These are phyloP conservation scores for Stenchaetothrips biformis DNA, from an alignment of 2,888 invertebrate species.

Conservation along the genomic window DNA sequence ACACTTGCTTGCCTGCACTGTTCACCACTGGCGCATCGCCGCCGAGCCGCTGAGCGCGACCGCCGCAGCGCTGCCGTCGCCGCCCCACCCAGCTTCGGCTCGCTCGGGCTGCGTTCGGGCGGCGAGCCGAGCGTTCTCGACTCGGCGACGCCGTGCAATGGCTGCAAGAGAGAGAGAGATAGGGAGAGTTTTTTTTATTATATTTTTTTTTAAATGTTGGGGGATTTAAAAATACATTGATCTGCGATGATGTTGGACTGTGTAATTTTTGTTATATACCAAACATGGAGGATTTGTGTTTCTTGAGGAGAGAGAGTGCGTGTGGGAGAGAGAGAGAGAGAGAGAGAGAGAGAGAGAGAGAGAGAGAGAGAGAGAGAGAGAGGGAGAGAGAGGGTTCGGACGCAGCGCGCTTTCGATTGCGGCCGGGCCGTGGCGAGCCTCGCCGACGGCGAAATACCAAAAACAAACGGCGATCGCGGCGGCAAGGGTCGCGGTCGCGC, in stretches of 20 bases:
- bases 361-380: neutral
- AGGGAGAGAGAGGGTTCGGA: neutral
- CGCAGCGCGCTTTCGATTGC: neutral
- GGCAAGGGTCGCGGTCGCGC: too few relatives aligned
- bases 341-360: neutral
- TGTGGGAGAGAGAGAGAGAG: neutral
- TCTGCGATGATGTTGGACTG: too few relatives aligned
- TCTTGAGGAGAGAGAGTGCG: neutral
- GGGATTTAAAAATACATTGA: too few relatives aligned
- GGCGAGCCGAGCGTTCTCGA: neutral
- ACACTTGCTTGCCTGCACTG: neutral
- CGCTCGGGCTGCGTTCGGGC: too few relatives aligned
- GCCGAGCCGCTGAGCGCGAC: neutral
- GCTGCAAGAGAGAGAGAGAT: too few relatives aligned
- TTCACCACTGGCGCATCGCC: neutral
- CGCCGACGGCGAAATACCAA: neutral
- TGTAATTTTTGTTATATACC: too few relatives aligned
- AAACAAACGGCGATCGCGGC: too few relatives aligned
- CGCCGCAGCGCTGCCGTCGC: neutral
- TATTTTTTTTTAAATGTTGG: too few relatives aligned
- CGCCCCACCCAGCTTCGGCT: neutral
- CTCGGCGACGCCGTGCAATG: neutral
- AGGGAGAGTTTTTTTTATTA: too few relatives aligned
- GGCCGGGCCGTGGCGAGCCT: neutral
- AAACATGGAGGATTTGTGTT: too few relatives aligned